Base-by-base conservation (phyloP, 2,113 vertebrate genomes). In the Cryptomyrus ogoouensis region DNA sequence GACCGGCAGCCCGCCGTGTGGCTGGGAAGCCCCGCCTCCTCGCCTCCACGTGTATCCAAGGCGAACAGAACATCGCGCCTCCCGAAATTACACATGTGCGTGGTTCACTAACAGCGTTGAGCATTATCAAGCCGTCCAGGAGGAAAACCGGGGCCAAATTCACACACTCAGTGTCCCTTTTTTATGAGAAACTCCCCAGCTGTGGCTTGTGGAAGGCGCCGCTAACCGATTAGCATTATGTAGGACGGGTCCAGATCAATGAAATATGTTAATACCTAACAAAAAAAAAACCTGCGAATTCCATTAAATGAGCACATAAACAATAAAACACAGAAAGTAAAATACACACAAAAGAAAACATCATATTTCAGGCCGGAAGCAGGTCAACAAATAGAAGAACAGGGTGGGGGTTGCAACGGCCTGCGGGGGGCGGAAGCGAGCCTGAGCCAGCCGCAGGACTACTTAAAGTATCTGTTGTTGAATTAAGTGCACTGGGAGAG, bases 381-480 rank as follows among this genome's bases (percentile, higher is more conserved):
- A 56, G 44, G 70, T 66, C 15, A 74, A 13, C 74, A 53, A 74
- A 90, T 3, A 90, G 21, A n/a, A 49, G 31, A 47, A 1, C 80
- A 17, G 46, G 77, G 47, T 74, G 56, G n/a, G 44, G 70, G n/a
- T 12, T 56, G 87, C 86, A 91, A 91, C 88, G 90, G 62, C 35
- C 27, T 88, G 58, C 15, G 90, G 52, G 93, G 91, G 90, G 91
- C 94, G 94, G 70, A 9, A 94, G 62, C 92, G 94, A 93, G 96
- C 96, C 97, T 96, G 95, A 95, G 94, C 96, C 93, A 95, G 91
- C 91, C 62, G 15, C 91, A 94, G 95, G 94, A 95, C 95, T 96
- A 96, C 95, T 97, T 97, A 96, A 96, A 96, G 94, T 96, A 95
- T 96, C 96, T 96, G 94, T 95, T 95, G 94, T 93, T 93, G 96